Base-by-base conservation (phyloP, 2,888 invertebrate species). In the Blera fallax region DNA sequence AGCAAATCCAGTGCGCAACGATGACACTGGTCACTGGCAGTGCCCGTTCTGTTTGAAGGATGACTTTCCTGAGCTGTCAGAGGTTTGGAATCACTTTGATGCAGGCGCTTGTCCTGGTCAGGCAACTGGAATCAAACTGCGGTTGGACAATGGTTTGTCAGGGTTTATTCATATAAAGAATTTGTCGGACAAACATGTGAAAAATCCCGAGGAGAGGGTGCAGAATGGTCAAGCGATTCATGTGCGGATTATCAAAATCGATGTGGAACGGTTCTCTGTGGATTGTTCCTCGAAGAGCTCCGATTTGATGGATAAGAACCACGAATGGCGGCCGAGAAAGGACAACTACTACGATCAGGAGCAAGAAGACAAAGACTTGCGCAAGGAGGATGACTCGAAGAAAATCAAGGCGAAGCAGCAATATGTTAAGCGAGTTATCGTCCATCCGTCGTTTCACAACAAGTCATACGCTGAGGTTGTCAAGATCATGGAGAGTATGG, bases 1-100 rank as follows among this genome's bases (percentile, higher is more conserved):
- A 90, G 98, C 98, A 0, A 98, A 98, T 93, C 99, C 99, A 0
- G 97, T 98, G 50, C 94, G 98, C 88, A 97, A 98, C 90, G 98
- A 98, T 81, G 97, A 98, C 89, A 97, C 97, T 6, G 98, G 98
- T 0, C 93, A 98, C 45, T 99, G 99, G 99, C 97, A 98, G 91
- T 99, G 99, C 93, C 98, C 98, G 0, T 98, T 99, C 93, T 99
- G 99, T 93, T 94, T 97, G 88, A 98, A 98, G 91, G 98, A 98
- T 90, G 98, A 98, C 92, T 98, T 99, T 89, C 97, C 98, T 0
- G 99, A 99, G 91, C 93, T 99, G 32, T 97, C 98, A 18, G 98
- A 98, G 93, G 98, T 99, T 58, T 99, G 99, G 99, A 98, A 97
- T 92, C 99, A 99, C 92, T 99, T 99, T 93, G 99, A 99, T 92